phyloP scores from a whole-genome alignment of 2,888 invertebrate genomes.

The Cataglyphis livida region DNA sequence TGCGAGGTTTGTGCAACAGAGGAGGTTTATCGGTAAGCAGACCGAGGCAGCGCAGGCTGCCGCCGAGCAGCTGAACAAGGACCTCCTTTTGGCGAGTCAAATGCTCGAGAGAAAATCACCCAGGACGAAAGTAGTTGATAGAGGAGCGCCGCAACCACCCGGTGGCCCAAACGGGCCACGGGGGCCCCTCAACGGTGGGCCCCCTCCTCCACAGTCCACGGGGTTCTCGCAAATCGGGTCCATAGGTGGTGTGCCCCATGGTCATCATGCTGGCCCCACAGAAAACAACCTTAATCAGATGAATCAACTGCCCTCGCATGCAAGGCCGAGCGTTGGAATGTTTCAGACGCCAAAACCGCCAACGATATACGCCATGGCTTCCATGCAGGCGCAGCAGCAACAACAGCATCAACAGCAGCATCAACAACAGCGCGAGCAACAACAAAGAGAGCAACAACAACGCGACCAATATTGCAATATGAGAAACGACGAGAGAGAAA shows the following conservation, averaged over 20 bases:
- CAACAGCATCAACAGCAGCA: slow-evolving; percentile 86
- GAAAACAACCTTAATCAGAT: slow-evolving; percentile 88
- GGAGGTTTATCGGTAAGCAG: slow-evolving; percentile 91
- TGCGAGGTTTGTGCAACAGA: slow-evolving; percentile 93
- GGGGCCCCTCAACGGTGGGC: slow-evolving; percentile 84
- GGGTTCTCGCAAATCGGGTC: slow-evolving; percentile 88
- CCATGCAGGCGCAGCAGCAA: slow-evolving; percentile 86
- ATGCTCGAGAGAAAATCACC: slow-evolving; percentile 94
- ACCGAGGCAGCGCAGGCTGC: slow-evolving; percentile 92
- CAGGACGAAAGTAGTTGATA: slow-evolving; percentile 91
- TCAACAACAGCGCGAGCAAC: slow-evolving; percentile 79
- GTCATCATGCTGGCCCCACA: slow-evolving; percentile 83
- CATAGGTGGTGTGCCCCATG: slow-evolving; percentile 84
- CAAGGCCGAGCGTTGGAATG: slow-evolving; percentile 90
- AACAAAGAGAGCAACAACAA: slow-evolving; percentile 82
- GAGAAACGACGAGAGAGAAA: slow-evolving; percentile 82
- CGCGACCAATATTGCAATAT: slow-evolving; percentile 83
- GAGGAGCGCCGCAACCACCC: slow-evolving; percentile 87
- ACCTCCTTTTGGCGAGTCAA: slow-evolving; percentile 93
- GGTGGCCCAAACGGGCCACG: slow-evolving; percentile 85
- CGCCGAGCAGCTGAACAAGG: slow-evolving; percentile 94
- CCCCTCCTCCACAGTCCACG: slow-evolving; percentile 85
- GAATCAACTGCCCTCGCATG: slow-evolving; percentile 88
- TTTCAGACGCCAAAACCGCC: slow-evolving; percentile 95
- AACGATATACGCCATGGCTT: slow-evolving; percentile 85